These are phyloP conservation scores for Eulithis testata DNA, from an alignment of 2,888 invertebrate genomes.

Conservation along the genomic window DNA sequence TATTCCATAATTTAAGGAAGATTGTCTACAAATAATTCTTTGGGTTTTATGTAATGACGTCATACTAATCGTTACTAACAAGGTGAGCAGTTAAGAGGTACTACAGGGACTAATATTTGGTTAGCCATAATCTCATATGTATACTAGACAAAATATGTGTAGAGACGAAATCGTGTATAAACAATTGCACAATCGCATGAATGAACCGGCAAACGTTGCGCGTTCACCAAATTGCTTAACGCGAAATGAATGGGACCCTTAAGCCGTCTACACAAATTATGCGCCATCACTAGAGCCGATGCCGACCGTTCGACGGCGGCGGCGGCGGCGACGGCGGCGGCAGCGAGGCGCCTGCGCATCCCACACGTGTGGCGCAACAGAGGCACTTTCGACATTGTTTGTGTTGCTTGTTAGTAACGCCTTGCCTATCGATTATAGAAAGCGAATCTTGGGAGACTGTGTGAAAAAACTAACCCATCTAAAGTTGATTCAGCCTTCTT, in stretches of 20 bases:
- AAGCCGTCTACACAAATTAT: constrained; percentile 62
- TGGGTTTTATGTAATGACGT: not conserved
- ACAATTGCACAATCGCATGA: constrained; percentile 73
- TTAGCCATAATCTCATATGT: constrained; percentile 49
- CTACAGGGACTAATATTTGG: constrained; percentile 37
- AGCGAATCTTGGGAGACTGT: constrained; percentile 62
- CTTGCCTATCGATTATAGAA: constrained; percentile 72
- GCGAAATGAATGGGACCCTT: constrained; percentile 81
- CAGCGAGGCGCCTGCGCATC: constrained; percentile 72
- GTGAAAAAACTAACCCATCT: constrained; percentile 51
- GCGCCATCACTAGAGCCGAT: constrained; percentile 53
- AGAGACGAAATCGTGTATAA: constrained; percentile 56
- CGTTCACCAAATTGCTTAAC: constrained; percentile 81
- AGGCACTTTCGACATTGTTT: constrained; percentile 81
- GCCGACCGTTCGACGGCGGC: constrained; percentile 45
- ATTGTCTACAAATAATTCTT: no score
- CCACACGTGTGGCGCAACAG: constrained; percentile 82
- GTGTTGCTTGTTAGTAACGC: constrained; percentile 71
- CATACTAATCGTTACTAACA: constrained; percentile 6
- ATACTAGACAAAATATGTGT: constrained; percentile 27
- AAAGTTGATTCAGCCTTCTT: constrained; percentile 54
- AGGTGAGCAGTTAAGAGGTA: constrained; percentile 31
- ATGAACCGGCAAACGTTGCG: constrained; percentile 77
- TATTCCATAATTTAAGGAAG: not conserved
- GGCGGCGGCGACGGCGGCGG: constrained; percentile 2